Evolutionary conservation across 2,888 invertebrate species (phyloP), one percentile per base, ranked within the genome.

Genomic region (Anthophora plumipes): DNA sequence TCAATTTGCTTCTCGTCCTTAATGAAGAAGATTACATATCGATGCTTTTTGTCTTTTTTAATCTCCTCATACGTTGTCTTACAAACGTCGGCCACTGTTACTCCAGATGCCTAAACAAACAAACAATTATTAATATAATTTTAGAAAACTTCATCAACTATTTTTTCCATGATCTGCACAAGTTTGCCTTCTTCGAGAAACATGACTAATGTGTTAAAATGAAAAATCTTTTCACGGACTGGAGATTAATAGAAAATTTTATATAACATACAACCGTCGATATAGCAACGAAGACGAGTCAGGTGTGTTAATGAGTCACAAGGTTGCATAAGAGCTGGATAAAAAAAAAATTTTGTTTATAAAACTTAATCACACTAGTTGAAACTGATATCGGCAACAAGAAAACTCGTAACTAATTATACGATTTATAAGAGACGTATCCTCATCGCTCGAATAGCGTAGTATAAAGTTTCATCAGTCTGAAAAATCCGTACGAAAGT

Each of bases 1-100:
- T 98, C 98, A 93, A 99, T 99, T 94, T 98, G 97, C 94, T 97
- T 98, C 94, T 99, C 98, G 94, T 98, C 98, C 91, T 98, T 97
- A 94, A 99, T 98, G 95, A 96, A 98, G 95, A 98, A 99, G 93
- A 99, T 98, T 88, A 99, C 98, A 94, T 98, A 99, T 93, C 98
- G 97, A 95, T 98, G 98, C 93, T 98, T 98, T 95, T 99, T 99
- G 94, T 98, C 98, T 95, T 99, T 98, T 95, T 99, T 99, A 90
- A 99, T 98, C 95, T 98, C 98, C 94, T 98, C 98, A 94, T 98
- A 99, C 90, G 97, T 98, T 85, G 97, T 97, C 95, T 98, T 98
- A 95, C 98, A 99, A 89, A 96, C 96, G 95, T 98, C 98, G 91
- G 98, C 97, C 88, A 99, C 98, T 94, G 98, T 97, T 90, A 99